These are phyloP conservation scores for Gopherus evgoodei DNA, from an alignment of 2,113 vertebrate species.

Conservation along the genomic window DNA sequence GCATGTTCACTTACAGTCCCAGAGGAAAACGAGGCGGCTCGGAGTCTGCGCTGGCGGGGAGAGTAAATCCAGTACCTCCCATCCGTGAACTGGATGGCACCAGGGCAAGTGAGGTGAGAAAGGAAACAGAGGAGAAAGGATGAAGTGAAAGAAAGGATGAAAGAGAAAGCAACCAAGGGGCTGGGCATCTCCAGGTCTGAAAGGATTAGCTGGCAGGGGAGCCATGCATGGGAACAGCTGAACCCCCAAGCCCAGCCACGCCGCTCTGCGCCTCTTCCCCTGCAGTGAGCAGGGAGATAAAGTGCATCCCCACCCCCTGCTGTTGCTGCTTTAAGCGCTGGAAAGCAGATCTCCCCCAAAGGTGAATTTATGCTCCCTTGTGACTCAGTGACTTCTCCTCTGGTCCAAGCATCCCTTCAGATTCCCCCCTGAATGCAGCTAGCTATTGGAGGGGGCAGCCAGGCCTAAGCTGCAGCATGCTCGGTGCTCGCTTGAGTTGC, in stretches of 20 bases:
- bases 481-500: background rate
- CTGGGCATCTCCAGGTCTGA: constrained; percentile 13
- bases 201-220: background rate
- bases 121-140: constrained; percentile 72
- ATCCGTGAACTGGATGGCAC: constrained; percentile 87
- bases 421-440: accelerated
- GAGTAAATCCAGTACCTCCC: constrained; percentile 94
- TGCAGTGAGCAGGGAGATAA: background rate
- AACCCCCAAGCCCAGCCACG: background rate
- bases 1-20: constrained; percentile 78
- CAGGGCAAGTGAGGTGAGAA: constrained; percentile 56
- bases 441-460: background rate
- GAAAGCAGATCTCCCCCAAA: background rate
- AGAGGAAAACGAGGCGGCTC: constrained; percentile 77
- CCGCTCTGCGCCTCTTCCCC: background rate
- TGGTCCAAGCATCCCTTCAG: background rate
- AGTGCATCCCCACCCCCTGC: background rate
- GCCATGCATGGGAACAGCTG: constrained; percentile 34
- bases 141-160: constrained; percentile 58
- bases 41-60: constrained; percentile 83
- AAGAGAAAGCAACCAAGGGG: constrained; percentile 35
- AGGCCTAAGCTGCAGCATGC: background rate
- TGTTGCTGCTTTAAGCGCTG: background rate
- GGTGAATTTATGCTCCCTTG: background rate
- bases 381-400: background rate